These are phyloP conservation scores for Halocaridina rubra DNA, from an alignment of 2,888 invertebrate genomes.

Conservation along the genomic window DNA sequence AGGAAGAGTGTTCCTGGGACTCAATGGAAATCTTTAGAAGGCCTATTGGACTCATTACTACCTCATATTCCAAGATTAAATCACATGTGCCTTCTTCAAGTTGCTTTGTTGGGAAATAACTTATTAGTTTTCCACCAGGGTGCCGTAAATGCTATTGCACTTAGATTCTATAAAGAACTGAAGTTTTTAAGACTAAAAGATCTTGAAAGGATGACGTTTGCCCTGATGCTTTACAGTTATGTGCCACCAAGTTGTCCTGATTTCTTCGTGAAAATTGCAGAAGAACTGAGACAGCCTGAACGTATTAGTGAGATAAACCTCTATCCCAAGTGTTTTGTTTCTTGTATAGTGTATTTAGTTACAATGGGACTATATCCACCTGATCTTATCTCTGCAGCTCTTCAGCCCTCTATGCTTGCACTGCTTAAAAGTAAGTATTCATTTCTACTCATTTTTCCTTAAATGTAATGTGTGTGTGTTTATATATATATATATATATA, in stretches of 20 bases:
- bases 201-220: constrained; percentile 77
- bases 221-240: constrained; percentile 75
- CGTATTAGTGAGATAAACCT: constrained; percentile 73
- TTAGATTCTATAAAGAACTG: constrained; percentile 72
- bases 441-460: background rate
- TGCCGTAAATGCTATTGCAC: constrained; percentile 71
- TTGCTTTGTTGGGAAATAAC: constrained; percentile 75
- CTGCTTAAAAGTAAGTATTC: constrained; percentile 72
- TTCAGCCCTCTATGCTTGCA: constrained; percentile 74
- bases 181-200: constrained; percentile 77
- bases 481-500: background rate
- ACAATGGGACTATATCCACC: constrained; percentile 73
- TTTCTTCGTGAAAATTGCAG: constrained; percentile 69
- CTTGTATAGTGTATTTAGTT: constrained; percentile 75
- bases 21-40: constrained; percentile 68
- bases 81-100: constrained; percentile 75
- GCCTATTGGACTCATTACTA: constrained; percentile 73
- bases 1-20: constrained; percentile 44
- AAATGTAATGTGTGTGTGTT: background rate
- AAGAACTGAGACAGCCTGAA: constrained; percentile 72
- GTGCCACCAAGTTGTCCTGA: constrained; percentile 69
- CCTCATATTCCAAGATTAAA: constrained; percentile 75
- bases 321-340: constrained; percentile 75
- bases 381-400: constrained; percentile 74
- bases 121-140: constrained; percentile 70